Evolutionary conservation across 1,140 invertebrate species (phyloP).

Genomic region (Formica exsecta): DNA sequence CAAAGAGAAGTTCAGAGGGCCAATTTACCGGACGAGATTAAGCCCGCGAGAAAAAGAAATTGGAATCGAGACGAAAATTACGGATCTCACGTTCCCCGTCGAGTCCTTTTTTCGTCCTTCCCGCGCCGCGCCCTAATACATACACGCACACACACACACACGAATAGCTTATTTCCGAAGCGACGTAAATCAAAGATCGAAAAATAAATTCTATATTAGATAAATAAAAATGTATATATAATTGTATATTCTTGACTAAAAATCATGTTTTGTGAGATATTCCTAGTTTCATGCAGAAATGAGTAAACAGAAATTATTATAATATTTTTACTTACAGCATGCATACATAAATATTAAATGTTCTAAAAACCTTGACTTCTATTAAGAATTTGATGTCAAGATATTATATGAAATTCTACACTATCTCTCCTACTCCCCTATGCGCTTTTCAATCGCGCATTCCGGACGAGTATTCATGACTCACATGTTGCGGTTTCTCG

Average conservation of each 20-base stretch:
- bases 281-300: no score
- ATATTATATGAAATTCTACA: background rate
- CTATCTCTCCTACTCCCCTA: background rate
- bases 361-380: background rate
- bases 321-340: background rate
- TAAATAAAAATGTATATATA: background rate
- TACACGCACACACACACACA: background rate
- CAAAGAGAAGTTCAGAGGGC: conserved; percentile 68
- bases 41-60: conserved; percentile 79
- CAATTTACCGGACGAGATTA: conserved; percentile 79
- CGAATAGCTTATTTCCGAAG: conserved; percentile 27
- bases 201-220: background rate
- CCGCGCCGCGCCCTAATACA: background rate
- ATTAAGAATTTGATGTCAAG: background rate
- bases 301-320: background rate
- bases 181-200: conserved; percentile 48
- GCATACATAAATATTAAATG: background rate
- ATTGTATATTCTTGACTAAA: no score
- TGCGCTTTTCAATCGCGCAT: background rate
- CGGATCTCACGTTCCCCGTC: conserved; percentile 65
- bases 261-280: background rate
- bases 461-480: conserved; percentile 19
- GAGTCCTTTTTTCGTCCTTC: conserved; percentile 17
- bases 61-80: conserved; percentile 80
- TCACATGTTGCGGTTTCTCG: conserved; percentile 31